phyloP scores from a whole-genome alignment of 2,888 invertebrate genomes.

The Cephus pulcher region DNA sequence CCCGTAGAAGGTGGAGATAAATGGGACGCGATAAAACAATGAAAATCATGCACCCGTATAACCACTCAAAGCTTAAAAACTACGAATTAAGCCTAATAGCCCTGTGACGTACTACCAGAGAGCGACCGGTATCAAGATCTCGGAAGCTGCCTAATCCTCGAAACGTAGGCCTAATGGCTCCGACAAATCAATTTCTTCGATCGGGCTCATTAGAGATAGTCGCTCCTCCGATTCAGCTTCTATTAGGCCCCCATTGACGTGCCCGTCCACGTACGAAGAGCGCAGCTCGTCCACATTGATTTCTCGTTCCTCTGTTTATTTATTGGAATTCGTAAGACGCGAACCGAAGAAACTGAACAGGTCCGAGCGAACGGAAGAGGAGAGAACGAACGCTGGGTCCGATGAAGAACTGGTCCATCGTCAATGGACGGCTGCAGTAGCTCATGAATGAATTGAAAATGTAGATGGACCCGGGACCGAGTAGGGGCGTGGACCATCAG shows the following conservation, averaged over 20 bases:
- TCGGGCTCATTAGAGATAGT: constrained; percentile 7
- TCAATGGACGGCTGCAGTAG: constrained; percentile 29
- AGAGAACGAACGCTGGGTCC: neutral
- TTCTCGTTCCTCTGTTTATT: constrained; percentile 10
- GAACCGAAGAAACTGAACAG: constrained; percentile 7
- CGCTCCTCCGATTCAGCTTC: neutral
- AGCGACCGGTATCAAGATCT: neutral
- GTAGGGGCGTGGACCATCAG: neutral
- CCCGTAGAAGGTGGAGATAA: constrained; percentile 7
- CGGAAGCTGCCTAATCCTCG: constrained; percentile 18
- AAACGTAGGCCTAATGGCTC: constrained; percentile 25
- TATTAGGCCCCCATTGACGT: neutral
- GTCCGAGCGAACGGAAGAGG: neutral
- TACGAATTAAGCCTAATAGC: neutral
- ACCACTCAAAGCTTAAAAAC: neutral
- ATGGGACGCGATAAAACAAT: constrained; percentile 25
- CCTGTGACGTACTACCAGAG: neutral
- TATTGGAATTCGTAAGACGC: neutral
- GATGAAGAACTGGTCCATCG: constrained; percentile 10
- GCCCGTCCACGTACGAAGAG: neutral
- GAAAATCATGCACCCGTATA: constrained; percentile 9
- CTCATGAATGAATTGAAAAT: constrained; percentile 35
- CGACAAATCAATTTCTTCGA: constrained; percentile 29
- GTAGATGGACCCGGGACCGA: constrained; percentile 13
- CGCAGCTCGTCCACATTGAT: constrained; percentile 16